A percentile compares a stretch with the other conserved stretches of the same genome.
Conservation (phyloP, 2,888 invertebrate genomes). For the Eustalomyia histrio region DNA sequence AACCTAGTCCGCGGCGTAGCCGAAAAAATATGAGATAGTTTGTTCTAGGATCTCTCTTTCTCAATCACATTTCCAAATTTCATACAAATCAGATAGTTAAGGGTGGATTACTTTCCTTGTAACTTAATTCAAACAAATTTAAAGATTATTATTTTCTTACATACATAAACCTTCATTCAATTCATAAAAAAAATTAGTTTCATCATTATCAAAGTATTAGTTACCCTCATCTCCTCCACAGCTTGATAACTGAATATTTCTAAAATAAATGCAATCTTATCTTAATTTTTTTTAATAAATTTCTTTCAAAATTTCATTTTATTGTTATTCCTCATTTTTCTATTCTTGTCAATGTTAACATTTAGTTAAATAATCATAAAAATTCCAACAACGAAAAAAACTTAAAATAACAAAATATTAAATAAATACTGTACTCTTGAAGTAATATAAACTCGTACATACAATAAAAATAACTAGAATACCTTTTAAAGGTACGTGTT, state of each 20-base stretch:
- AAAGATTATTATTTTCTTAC: too few species aligned
- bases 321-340: not conserved
- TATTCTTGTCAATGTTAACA: not conserved
- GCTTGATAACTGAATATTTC: not conserved
- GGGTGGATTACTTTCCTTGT: too few species aligned
- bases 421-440: constrained; percentile 3
- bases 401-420: not conserved
- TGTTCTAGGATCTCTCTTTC: too few species aligned
- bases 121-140: too few species aligned
- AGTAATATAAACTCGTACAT: not conserved
- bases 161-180: not conserved
- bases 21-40: too few species aligned
- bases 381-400: constrained; percentile 1
- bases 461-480: constrained; percentile 26
- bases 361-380: constrained; percentile 4
- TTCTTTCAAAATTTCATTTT: not conserved
- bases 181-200: not conserved
- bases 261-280: constrained; percentile 1
- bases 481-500: constrained; percentile 44
- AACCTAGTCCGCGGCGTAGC: too few species aligned
- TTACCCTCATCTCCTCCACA: not conserved
- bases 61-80: too few species aligned
- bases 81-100: too few species aligned
- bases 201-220: not conserved
- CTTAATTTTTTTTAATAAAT: not conserved